phyloP scores from a whole-genome alignment of 2,113 vertebrate species.

The Otus sunia region DNA sequence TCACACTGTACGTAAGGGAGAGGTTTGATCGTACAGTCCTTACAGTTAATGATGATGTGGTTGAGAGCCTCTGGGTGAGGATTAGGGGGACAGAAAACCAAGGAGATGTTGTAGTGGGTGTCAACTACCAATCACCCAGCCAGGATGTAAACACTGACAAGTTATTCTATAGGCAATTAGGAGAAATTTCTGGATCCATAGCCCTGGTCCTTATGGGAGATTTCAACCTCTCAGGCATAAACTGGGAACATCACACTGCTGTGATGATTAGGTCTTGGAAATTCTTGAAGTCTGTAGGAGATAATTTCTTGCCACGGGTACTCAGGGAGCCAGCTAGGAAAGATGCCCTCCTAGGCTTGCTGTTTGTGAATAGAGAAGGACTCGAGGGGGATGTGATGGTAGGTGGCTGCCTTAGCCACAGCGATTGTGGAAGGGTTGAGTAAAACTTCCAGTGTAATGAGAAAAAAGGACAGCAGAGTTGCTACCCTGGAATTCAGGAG shows the following conservation, averaged over 20 bases:
- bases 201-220: background rate
- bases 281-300: background rate
- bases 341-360: background rate
- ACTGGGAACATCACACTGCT: background rate
- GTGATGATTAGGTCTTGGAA: background rate
- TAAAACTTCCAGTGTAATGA: background rate
- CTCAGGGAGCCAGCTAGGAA: background rate
- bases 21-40: background rate
- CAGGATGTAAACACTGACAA: background rate
- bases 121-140: background rate
- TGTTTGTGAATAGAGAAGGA: background rate
- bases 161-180: background rate
- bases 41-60: background rate
- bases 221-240: background rate
- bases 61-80: background rate
- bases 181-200: background rate
- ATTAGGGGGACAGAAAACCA: background rate
- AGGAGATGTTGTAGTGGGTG: background rate
- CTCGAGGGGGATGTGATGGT: background rate
- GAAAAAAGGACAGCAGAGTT: background rate
- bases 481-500: background rate
- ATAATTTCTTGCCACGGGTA: background rate
- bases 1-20: background rate
- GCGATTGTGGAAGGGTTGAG: too few species aligned
- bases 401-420: background rate